A percentile compares a stretch with the other conserved stretches of the same genome.
phyloP scores from a whole-genome alignment of 2,888 invertebrate species.

The Apeira syringaria region DNA sequence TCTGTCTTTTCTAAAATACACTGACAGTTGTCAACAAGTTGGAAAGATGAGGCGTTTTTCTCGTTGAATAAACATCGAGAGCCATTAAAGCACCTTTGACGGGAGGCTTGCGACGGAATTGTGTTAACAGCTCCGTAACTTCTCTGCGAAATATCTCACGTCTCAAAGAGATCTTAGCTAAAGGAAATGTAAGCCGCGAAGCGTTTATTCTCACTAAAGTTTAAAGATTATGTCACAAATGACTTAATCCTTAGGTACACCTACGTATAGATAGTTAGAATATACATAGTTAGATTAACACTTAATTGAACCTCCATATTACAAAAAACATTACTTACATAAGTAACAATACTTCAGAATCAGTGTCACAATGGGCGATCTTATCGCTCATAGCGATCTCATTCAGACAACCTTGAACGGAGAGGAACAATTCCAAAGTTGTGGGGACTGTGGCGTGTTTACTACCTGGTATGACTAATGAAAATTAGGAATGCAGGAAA shows the following conservation, averaged over 20 bases:
- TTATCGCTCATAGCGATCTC: too few species aligned
- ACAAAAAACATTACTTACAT: too few species aligned
- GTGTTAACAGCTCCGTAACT: conserved; percentile 37
- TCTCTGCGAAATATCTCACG: conserved; percentile 28
- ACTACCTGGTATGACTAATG: too few species aligned
- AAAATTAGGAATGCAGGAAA: too few species aligned
- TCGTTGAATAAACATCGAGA: conserved; percentile 39
- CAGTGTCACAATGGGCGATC: too few species aligned
- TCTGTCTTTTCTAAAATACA: conserved; percentile 15
- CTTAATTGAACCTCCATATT: too few species aligned
- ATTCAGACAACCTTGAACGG: too few species aligned
- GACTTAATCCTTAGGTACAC: conserved; percentile 11
- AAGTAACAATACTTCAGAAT: too few species aligned
- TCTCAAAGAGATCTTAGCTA: conserved; percentile 25
- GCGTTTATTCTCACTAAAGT: conserved; percentile 5
- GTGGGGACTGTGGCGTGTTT: too few species aligned
- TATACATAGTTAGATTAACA: too few species aligned
- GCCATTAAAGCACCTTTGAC: conserved; percentile 31
- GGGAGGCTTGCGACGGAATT: conserved; percentile 36
- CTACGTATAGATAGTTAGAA: too few species aligned
- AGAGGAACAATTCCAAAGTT: too few species aligned
- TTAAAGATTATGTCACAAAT: conserved; percentile 6
- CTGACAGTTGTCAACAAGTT: conserved; percentile 26
- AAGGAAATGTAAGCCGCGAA: conserved; percentile 23
- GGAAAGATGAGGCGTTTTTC: conserved; percentile 34